Base-by-base conservation (phyloP, 1,140 invertebrate species). In the Planococcus citri region DNA sequence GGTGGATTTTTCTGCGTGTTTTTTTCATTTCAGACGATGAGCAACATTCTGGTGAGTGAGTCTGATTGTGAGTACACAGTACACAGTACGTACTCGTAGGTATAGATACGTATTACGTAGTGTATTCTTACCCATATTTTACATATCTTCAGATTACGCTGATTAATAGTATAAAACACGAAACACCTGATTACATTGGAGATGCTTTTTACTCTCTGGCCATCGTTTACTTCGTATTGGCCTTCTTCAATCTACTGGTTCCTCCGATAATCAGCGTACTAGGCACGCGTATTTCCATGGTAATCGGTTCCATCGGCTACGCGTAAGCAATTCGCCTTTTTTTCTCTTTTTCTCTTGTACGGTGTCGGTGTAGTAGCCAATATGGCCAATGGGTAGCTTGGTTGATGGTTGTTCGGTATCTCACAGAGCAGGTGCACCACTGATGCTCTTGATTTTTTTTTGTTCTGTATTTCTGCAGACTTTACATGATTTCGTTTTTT, bases 1-100 rank as follows among this genome's bases (percentile, higher is more conserved):
- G 83, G 90, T 74, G 87, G 90, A 37, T 95, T 95, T 80, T 94
- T 95, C 91, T 85, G 95, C 74, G 86, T 95, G 68, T 96, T 95
- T 78, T 93, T 92, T 29, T 91, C 93, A 29, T 96, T 96, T 79
- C 92, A 95, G 81, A 96, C 93, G 57, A 91, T 92, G 85, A 88
- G 91, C 71, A 95, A 95, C 79, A 93, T 95, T 74, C 87, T 95
- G 86, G 93, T 95, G 82, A 85, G 84, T 82, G n/a, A n/a, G n/a
- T n/a, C n/a, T n/a, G n/a, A n/a, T n/a, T n/a, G n/a, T n/a, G n/a
- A n/a, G n/a, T n/a, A n/a, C n/a, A n/a, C n/a, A n/a, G n/a, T n/a
- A n/a, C n/a, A n/a, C n/a, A n/a, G n/a, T n/a, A n/a, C n/a, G n/a
- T n/a, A n/a, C n/a, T n/a, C n/a, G n/a, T n/a, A n/a, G n/a, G n/a